Conservation (phyloP, 2,888 invertebrate species). For the Eupithecia inturbata region DNA sequence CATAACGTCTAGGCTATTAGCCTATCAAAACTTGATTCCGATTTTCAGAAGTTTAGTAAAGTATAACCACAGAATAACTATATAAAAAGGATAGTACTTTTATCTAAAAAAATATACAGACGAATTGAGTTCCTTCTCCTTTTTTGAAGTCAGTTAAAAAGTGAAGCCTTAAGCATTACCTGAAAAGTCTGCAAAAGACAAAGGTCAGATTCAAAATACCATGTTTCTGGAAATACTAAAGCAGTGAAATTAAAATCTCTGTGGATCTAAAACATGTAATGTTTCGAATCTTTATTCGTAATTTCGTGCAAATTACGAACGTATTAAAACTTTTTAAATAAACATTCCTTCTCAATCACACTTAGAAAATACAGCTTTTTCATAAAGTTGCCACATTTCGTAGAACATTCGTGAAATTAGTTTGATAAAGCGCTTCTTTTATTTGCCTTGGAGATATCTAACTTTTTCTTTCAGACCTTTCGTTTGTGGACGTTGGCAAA, state of each 20-base stretch:
- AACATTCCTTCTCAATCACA: slow-evolving; percentile 35
- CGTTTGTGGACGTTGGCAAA: not conserved
- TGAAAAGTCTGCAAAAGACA: not conserved
- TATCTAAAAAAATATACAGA: too few species aligned
- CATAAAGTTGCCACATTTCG: slow-evolving; percentile 29
- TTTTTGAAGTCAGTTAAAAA: too few species aligned
- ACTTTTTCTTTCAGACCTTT: slow-evolving; percentile 19
- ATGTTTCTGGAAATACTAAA: not conserved
- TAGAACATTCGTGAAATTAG: slow-evolving; percentile 32
- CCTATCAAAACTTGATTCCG: too few species aligned
- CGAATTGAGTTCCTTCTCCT: too few species aligned
- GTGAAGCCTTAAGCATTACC: too few species aligned
- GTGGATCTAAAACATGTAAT: not conserved
- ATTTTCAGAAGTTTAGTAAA: too few species aligned
- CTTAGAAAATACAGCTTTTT: slow-evolving; percentile 33
- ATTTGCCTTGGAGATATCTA: slow-evolving; percentile 21
- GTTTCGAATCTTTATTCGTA: not conserved
- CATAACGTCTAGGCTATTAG: too few species aligned
- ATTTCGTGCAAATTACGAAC: slow-evolving; percentile 20
- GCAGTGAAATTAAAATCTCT: not conserved
- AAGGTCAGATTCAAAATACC: not conserved
- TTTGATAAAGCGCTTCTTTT: slow-evolving; percentile 35
- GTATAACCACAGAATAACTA: too few species aligned
- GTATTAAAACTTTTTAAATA: slow-evolving; percentile 39
- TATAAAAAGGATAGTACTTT: too few species aligned